Evolutionary conservation across 2,113 vertebrate genomes (phyloP), one percentile per base, ranked within the genome.

Genomic region (Rhinoderma darwinii): DNA sequence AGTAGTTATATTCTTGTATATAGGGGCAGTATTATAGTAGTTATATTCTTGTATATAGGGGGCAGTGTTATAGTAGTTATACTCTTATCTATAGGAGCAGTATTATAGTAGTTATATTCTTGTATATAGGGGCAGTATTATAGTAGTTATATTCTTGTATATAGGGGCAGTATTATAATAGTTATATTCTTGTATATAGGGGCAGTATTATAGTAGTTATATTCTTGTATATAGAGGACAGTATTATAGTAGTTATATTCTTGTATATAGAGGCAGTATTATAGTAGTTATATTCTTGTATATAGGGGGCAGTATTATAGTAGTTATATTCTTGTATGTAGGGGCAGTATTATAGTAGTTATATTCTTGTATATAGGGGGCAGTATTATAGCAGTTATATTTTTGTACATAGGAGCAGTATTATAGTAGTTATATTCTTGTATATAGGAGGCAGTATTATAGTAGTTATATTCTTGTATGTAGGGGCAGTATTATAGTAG

Each of bases 271-370:
- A n/a, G 50, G 10, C 12, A 68, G 63, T 68, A 68, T 32, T 35
- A 68, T 68, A 68, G 63, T 68, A 68, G 63, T 68, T 68, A 68
- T 68, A 68, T 68, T 68, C 30, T 35, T 68, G 63, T 68, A 35
- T 15, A 35, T 68, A n/a, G 17, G 63, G 63, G 2, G 63, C 30
- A 35, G 30, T 68, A 68, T 68, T 68, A 35, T 68, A 68, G 63
- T 35, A 32, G n/a, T 30, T 63, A 30, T 30, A 20, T 63, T 63
- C 56, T 11, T 59, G 22, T n/a, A 25, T 25, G n/a, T 59, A n/a
- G 56, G 56, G n/a, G 5, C 8, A n/a, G 25, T 59, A n/a, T 47
- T 47, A 47, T 47, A 47, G 44, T 47, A 47, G 44, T 47, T 47
- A 47, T 47, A 47, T 47, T 47, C 44, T 47, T 47, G 44, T 47